Conservation (phyloP, 2,797 vertebrate species). For the Ara ararauna region DNA sequence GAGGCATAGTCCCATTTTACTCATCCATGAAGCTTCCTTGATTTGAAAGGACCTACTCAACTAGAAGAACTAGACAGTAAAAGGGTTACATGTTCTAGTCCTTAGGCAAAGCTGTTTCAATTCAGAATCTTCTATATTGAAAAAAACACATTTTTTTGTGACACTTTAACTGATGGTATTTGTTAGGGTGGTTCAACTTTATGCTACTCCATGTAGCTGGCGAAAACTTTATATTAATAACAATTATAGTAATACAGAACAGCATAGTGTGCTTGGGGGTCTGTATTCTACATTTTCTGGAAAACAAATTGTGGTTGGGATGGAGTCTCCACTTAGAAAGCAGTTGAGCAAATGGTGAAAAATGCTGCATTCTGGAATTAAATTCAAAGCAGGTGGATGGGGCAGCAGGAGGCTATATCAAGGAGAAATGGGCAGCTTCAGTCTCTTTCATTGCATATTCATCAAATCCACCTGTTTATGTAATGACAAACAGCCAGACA, state of each 20-base stretch:
- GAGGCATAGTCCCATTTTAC: neutral
- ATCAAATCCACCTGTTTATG: conserved; percentile 42
- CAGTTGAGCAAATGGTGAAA: conserved; percentile 1
- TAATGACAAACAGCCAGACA: neutral
- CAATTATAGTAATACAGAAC: neutral
- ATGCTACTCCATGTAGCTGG: neutral
- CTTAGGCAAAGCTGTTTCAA: neutral
- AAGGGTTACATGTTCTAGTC: neutral
- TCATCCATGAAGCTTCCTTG: neutral
- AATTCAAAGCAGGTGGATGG: conserved; percentile 37
- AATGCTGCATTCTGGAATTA: conserved; percentile 27
- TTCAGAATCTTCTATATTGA: neutral
- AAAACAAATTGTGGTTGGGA: neutral
- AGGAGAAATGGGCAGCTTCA: conserved; percentile 20
- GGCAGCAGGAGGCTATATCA: conserved; percentile 13
- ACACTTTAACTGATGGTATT: neutral
- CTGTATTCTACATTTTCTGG: neutral
- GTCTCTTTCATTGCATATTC: conserved; percentile 23
- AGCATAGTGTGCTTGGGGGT: neutral
- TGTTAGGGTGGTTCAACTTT: neutral
- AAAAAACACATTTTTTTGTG: neutral
- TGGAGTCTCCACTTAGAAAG: neutral
- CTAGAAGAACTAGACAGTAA: neutral
- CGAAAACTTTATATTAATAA: conserved; percentile 11
- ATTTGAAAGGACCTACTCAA: neutral